Conservation (phyloP, 2,888 invertebrate species). For the Phorcus lineatus region DNA sequence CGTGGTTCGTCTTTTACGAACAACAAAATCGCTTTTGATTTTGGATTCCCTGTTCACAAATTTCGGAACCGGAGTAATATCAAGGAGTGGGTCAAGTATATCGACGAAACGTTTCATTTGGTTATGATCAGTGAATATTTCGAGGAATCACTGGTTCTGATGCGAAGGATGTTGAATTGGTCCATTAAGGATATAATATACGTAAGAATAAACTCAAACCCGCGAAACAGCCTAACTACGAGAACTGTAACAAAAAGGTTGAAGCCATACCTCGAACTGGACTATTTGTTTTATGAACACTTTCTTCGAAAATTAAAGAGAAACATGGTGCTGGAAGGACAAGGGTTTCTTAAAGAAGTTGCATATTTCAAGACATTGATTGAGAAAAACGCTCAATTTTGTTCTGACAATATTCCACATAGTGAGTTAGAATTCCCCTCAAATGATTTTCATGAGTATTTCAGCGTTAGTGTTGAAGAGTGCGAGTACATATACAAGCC, state of each 20-base stretch:
- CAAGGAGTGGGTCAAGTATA: background rate
- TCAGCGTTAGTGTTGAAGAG: background rate
- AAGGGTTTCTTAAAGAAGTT: constrained; percentile 17
- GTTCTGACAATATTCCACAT: background rate
- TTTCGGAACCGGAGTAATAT: background rate
- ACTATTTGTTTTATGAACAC: background rate
- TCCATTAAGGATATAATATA: background rate
- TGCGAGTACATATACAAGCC: background rate
- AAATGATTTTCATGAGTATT: background rate
- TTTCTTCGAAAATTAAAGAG: background rate
- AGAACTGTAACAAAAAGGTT: background rate
- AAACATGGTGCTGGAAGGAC: background rate
- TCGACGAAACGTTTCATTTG: background rate
- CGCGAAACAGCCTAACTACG: background rate
- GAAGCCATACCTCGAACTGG: background rate
- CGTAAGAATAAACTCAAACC: background rate
- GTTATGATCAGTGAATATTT: background rate
- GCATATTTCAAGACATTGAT: background rate
- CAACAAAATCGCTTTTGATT: constrained; percentile 53
- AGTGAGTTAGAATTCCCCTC: background rate
- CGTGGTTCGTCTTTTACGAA: constrained; percentile 46
- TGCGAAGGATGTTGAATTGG: constrained; percentile 9
- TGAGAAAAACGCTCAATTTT: background rate
- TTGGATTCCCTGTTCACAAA: constrained; percentile 43
- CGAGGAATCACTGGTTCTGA: constrained; percentile 1